phyloP scores from a whole-genome alignment of 2,888 invertebrate genomes.

The Trachelus troglodyta region DNA sequence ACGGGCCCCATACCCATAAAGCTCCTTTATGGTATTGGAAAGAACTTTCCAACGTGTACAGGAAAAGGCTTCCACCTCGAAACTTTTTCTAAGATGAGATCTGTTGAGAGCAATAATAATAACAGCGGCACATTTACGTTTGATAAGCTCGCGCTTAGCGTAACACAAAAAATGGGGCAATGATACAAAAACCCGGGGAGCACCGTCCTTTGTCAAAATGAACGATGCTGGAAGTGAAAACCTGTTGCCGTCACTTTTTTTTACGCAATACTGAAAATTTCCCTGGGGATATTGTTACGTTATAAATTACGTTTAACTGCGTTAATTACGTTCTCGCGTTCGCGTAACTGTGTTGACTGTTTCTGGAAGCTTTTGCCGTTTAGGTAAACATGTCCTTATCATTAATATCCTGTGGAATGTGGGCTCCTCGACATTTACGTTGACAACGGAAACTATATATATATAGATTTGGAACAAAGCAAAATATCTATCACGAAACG shows the following conservation, averaged over 20 bases:
- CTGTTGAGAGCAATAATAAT: background rate
- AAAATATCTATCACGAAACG: background rate
- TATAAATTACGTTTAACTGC: background rate
- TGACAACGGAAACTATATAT: background rate
- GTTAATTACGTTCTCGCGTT: background rate
- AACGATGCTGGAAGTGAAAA: background rate
- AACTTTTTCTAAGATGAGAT: background rate
- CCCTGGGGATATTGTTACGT: background rate
- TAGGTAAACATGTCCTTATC: background rate
- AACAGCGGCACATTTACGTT: background rate
- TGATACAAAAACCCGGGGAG: background rate
- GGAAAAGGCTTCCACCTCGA: background rate
- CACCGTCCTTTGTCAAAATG: background rate
- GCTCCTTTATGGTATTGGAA: background rate
- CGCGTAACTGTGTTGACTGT: background rate
- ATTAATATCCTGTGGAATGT: background rate
- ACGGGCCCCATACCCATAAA: background rate
- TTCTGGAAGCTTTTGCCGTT: background rate
- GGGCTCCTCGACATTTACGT: background rate
- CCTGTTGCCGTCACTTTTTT: background rate
- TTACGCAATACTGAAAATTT: background rate
- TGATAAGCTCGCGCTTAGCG: background rate
- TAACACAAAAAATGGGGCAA: background rate
- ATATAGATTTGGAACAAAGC: background rate
- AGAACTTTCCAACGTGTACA: background rate